A percentile compares a stretch with the other conserved stretches of the same genome.
phyloP scores from a whole-genome alignment of 2,797 vertebrate species.

The Siniperca obscura region DNA sequence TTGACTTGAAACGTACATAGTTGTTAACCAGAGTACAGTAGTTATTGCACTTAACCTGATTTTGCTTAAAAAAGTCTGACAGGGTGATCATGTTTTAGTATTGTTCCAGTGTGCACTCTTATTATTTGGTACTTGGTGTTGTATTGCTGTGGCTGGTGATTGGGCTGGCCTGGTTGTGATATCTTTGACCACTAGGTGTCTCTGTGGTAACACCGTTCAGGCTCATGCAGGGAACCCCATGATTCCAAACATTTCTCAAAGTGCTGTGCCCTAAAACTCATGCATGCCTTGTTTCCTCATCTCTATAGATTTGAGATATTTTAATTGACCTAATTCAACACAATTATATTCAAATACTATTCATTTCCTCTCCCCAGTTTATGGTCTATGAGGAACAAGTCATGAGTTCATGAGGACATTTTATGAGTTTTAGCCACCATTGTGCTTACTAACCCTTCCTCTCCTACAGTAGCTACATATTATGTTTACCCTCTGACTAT shows the following conservation, averaged over 20 bases:
- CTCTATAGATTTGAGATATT: conserved; percentile 4
- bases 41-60: conserved; percentile 23
- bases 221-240: conserved; percentile 33
- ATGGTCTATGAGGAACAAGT: conserved; percentile 26
- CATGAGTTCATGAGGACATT: conserved; percentile 32
- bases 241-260: conserved; percentile 7
- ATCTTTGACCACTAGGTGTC: conserved; percentile 75
- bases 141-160: conserved; percentile 58
- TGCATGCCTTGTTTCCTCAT: conserved; percentile 38
- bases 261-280: conserved; percentile 17
- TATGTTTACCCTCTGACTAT: conserved; percentile 56
- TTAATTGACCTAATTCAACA: neutral
- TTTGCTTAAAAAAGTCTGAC: conserved; percentile 30
- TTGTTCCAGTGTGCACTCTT: conserved; percentile 14
- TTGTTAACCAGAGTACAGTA: conserved; percentile 12
- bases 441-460: conserved; percentile 57
- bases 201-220: conserved; percentile 54
- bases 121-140: conserved; percentile 8
- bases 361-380: neutral
- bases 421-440: conserved; percentile 37
- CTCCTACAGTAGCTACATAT: conserved; percentile 38
- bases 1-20: conserved; percentile 19
- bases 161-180: conserved; percentile 34
- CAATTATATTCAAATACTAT: neutral
- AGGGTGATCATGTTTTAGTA: conserved; percentile 31